Conservation (phyloP, 2,888 invertebrate species). For the Cantharis rufa region DNA sequence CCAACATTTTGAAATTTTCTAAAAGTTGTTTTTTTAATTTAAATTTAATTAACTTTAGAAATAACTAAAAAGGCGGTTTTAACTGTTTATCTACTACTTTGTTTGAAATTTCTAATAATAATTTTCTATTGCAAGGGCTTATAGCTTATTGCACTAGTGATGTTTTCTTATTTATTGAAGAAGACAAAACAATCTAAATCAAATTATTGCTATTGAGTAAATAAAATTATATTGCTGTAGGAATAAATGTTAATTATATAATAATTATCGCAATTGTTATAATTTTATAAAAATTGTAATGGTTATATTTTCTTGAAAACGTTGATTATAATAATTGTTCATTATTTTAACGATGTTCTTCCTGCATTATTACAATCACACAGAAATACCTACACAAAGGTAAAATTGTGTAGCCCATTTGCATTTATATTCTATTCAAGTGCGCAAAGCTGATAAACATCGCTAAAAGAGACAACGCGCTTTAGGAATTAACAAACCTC, state of each 20-base stretch:
- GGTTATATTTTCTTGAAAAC: neutral
- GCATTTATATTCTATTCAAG: slow-evolving; percentile 56
- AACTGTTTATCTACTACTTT: neutral
- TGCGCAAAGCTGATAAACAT: slow-evolving; percentile 53
- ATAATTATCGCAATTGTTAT: neutral
- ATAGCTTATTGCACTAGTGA: neutral
- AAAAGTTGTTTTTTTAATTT: too few relatives aligned
- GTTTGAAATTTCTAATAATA: neutral
- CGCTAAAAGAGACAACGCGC: slow-evolving; percentile 51
- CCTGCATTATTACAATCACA: slow-evolving; percentile 49
- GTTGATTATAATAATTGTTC: slow-evolving; percentile 49
- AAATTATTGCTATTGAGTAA: neutral
- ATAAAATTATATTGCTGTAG: neutral
- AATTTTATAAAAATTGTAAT: neutral
- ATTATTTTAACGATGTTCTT: slow-evolving; percentile 55
- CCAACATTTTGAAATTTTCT: too few relatives aligned
- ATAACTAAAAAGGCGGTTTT: neutral
- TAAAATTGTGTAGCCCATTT: slow-evolving; percentile 56
- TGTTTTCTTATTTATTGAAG: neutral
- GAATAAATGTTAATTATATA: neutral
- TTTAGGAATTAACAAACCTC: slow-evolving; percentile 52
- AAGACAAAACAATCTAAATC: neutral
- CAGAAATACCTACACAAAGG: slow-evolving; percentile 53
- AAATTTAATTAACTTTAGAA: too few relatives aligned
- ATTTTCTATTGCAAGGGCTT: neutral